Base-by-base conservation (phyloP, 2,797 vertebrate species). In the Cossypha heuglini region DNA sequence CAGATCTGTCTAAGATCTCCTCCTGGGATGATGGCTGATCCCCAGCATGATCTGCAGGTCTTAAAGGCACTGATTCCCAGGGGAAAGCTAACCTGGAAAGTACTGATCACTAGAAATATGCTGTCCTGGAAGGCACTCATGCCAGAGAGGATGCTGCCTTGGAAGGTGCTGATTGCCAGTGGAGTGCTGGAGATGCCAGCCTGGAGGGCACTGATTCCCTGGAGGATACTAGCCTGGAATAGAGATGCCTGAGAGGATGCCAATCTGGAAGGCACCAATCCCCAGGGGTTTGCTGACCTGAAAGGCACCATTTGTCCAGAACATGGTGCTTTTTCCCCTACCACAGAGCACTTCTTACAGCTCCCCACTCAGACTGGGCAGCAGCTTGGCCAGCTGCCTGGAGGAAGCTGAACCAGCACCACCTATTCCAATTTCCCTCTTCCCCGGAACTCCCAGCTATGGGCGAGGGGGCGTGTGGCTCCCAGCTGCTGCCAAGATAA, bases 371-470 rank as follows among this genome's bases (percentile, higher is more conserved):
- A 40, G 0, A 1, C 33, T 31, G 11, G 68, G 37, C 22, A 79
- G 13, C 25, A 61, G 16, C 28, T 62, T 11, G 20, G 37, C 9
- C 16, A 73, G 14, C 10, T 24, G 22, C 37, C 66, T 33, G 74
- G 29, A 12, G 31, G 25, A 52, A 51, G 24, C 48, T 29, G 40
- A 67, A n/a, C 20, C 49, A 55, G 40, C 38, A 29, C 5, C 31
- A 42, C 48, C 16, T 51, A 19, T 82, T 33, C 42, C 18, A 25
- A 0, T 38, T 55, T 57, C 18, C 22, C 11, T 69, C 42, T 19
- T 62, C 26, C 16, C 9, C 1, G 0, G 22, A 75, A 28, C 7
- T 52, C 19, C 19, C 54, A 5, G 4, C 26, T 33, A 10, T 5
- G 20, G 37, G 16, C 13, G 5, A 18, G 77, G 8, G 11, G n/a